Evolutionary conservation across 37 sponge, comb jelly and placozoan species (phyloP).

Genomic region (Crambe crambe): DNA sequence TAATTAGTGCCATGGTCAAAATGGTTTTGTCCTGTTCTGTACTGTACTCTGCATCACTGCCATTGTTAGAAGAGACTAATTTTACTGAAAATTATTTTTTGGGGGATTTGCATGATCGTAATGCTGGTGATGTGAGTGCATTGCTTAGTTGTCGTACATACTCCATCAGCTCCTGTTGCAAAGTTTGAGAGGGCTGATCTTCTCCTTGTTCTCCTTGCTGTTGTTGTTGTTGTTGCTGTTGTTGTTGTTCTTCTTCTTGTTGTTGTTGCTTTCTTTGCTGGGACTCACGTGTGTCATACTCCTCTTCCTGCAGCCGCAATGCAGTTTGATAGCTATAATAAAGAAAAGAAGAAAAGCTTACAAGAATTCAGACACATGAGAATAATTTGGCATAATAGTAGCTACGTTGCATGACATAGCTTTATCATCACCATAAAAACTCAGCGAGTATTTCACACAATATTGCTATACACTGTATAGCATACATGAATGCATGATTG

Average conservation of each 20-base stretch:
- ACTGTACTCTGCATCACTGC: too few relatives aligned
- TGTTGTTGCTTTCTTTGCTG: background rate
- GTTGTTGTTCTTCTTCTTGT: background rate
- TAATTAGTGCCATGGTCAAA: too few relatives aligned
- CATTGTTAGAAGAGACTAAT: too few relatives aligned
- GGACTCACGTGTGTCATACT: background rate
- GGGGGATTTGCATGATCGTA: too few relatives aligned
- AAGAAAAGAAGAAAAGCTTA: background rate
- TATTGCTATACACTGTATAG: too few relatives aligned
- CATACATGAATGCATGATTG: too few relatives aligned
- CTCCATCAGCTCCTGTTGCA: constrained; percentile 3
- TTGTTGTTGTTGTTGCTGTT: background rate
- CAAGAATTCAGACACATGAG: background rate
- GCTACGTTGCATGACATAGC: too few relatives aligned
- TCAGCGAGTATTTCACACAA: too few relatives aligned
- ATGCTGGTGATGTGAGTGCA: background rate
- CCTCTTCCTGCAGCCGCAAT: constrained; percentile 29
- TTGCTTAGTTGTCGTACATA: background rate
- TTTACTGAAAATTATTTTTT: too few relatives aligned
- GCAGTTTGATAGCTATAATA: constrained; percentile 28
- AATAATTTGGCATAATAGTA: background rate
- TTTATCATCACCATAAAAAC: too few relatives aligned
- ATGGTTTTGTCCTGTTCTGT: too few relatives aligned
- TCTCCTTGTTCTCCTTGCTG: background rate
- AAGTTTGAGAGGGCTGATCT: background rate